Percentiles rank a stretch among this genome's conserved stretches.
These are phyloP conservation scores for Rhinoderma darwinii DNA, from an alignment of 2,113 vertebrate genomes.

Conservation along the genomic window DNA sequence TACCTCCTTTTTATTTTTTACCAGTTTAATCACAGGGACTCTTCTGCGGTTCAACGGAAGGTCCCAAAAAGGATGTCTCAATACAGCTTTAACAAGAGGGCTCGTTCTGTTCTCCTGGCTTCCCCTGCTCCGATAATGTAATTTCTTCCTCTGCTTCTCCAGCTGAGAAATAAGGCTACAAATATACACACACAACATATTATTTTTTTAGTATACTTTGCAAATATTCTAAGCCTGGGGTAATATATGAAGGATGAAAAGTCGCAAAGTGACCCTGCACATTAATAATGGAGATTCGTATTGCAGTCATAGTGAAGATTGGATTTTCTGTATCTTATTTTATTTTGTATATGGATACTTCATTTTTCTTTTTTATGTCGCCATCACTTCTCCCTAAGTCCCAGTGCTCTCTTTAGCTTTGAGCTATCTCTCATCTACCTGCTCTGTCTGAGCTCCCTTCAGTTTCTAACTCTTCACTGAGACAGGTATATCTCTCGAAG, in stretches of 20 bases:
- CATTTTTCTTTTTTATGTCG: constrained; percentile 57
- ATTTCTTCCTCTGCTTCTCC: constrained; percentile 36
- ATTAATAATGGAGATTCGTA: constrained; percentile 42
- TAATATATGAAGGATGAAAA: constrained; percentile 49
- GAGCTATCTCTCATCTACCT: constrained; percentile 47
- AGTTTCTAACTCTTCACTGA: constrained; percentile 16
- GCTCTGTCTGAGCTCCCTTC: constrained; percentile 3
- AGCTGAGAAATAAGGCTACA: constrained; percentile 34
- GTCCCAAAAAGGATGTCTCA: not conserved
- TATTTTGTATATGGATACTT: constrained; percentile 56
- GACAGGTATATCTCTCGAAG: constrained; percentile 24
- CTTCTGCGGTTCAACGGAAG: not conserved
- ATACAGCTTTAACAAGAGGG: not conserved
- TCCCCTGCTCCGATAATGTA: not conserved
- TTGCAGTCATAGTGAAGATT: constrained; percentile 42
- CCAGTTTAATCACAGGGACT: constrained; percentile 13
- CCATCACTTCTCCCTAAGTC: constrained; percentile 48
- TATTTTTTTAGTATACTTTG: constrained; percentile 51
- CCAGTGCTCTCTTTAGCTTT: constrained; percentile 49
- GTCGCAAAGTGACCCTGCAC: constrained; percentile 45
- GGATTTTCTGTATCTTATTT: constrained; percentile 57
- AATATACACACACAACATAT: constrained; percentile 31
- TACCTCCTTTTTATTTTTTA: not conserved
- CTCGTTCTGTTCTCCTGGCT: not conserved
- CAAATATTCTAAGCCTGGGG: constrained; percentile 56